These are phyloP conservation scores for Andricus grossulariae DNA, from an alignment of 1,140 invertebrate genomes.

Conservation along the genomic window DNA sequence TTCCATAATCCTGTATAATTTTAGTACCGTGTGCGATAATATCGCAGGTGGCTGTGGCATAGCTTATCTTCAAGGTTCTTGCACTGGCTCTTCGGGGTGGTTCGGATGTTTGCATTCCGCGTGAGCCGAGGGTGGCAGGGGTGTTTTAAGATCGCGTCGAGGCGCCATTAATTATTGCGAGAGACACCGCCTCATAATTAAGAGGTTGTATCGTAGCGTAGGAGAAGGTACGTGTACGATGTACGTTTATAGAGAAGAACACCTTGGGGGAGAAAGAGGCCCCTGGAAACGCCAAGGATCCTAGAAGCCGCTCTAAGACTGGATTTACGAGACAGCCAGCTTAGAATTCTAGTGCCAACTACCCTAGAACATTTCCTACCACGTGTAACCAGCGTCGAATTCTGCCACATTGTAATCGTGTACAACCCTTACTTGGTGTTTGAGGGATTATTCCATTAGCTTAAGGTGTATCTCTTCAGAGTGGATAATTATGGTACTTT, in stretches of 20 bases:
- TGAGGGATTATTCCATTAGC: conserved; percentile 1
- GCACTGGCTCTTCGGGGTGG: neutral
- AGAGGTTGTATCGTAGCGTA: conserved; percentile 15
- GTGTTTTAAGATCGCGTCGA: conserved; percentile 22
- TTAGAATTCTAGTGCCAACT: conserved; percentile 17
- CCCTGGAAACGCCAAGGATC: conserved; percentile 17
- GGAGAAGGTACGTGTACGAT: conserved; percentile 3
- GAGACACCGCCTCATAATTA: conserved; percentile 26
- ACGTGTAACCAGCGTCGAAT: conserved; percentile 10
- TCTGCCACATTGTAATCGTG: conserved; percentile 19
- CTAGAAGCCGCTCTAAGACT: conserved; percentile 4
- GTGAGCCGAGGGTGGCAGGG: neutral
- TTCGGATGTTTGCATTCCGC: conserved; percentile 15
- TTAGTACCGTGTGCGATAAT: conserved; percentile 19
- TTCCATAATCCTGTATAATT: conserved; percentile 32
- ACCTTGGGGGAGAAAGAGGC: neutral
- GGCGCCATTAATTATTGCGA: conserved; percentile 27
- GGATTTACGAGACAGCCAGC: conserved; percentile 18
- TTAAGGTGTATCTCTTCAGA: too few relatives aligned
- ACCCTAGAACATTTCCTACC: conserved; percentile 6
- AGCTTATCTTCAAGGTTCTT: conserved; percentile 21
- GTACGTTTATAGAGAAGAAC: neutral
- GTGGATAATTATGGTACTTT: too few relatives aligned
- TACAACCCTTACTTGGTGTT: neutral
- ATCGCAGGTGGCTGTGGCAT: conserved; percentile 26